Evolutionary conservation across 92 coral and sea anemone genomes (phyloP).

Genomic region (Galaxea fascicularis): DNA sequence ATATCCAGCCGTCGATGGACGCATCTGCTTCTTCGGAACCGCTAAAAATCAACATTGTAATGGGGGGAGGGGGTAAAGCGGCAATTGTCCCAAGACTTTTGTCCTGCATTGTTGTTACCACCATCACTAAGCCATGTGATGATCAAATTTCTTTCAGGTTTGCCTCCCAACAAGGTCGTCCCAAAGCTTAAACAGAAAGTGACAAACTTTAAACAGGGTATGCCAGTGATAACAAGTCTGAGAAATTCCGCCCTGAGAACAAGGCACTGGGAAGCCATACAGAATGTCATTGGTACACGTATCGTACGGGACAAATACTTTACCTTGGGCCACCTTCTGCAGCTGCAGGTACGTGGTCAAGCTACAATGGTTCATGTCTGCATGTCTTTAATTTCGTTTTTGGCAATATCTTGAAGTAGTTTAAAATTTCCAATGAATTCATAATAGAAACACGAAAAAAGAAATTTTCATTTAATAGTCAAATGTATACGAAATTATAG

Average conservation of each 20-base stretch:
- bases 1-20: no score
- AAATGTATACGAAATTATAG: no score
- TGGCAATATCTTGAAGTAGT: no score
- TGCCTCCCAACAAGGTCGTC: constrained; percentile 94
- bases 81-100: no score
- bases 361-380: no score
- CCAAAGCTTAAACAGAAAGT: constrained; percentile 88
- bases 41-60: no score
- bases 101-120: not conserved
- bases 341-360: constrained; percentile 70
- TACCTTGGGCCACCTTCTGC: constrained; percentile 86
- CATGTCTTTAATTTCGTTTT: no score
- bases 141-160: constrained; percentile 56
- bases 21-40: no score
- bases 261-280: constrained; percentile 98
- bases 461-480: no score
- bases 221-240: constrained; percentile 95
- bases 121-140: not conserved
- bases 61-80: no score
- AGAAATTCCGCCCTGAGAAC: constrained; percentile 89
- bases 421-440: no score
- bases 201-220: constrained; percentile 89
- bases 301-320: constrained; percentile 90
- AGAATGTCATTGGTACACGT: constrained; percentile 79
- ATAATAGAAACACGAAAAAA: no score